These are phyloP conservation scores for Parus major DNA, from an alignment of 2,113 vertebrate genomes.

Conservation along the genomic window DNA sequence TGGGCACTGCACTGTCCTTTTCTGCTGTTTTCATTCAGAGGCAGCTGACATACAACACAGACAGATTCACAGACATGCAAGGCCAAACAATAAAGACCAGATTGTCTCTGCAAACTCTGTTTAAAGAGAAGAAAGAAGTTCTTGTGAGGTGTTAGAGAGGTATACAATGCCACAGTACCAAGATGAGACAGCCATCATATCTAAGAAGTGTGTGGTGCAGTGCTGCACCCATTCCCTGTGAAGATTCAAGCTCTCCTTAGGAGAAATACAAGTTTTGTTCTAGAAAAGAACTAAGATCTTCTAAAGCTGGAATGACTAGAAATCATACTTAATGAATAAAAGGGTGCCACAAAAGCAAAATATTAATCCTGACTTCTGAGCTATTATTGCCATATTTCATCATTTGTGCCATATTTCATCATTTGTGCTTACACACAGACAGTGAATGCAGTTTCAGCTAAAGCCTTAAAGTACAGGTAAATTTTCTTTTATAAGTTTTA, in stretches of 20 bases:
- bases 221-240: neutral
- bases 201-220: neutral
- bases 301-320: neutral
- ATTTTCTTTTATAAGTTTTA: neutral
- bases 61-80: neutral
- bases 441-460: neutral
- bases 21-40: neutral
- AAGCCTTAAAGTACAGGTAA: neutral
- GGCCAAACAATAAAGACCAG: neutral
- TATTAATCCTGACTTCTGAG: neutral
- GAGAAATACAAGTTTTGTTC: neutral
- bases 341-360: neutral
- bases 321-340: neutral
- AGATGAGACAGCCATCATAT: neutral
- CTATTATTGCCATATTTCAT: neutral
- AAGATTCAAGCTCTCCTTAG: neutral
- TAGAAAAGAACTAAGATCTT: neutral
- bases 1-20: rapidly evolving
- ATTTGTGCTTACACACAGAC: neutral
- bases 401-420: neutral
- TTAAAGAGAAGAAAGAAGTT: neutral
- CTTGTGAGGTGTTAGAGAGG: neutral
- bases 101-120: neutral
- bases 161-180: rapidly evolving
- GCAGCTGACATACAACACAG: neutral